Evolutionary conservation across 2,797 vertebrate species (phyloP).

Genomic region (Lacerta agilis): DNA sequence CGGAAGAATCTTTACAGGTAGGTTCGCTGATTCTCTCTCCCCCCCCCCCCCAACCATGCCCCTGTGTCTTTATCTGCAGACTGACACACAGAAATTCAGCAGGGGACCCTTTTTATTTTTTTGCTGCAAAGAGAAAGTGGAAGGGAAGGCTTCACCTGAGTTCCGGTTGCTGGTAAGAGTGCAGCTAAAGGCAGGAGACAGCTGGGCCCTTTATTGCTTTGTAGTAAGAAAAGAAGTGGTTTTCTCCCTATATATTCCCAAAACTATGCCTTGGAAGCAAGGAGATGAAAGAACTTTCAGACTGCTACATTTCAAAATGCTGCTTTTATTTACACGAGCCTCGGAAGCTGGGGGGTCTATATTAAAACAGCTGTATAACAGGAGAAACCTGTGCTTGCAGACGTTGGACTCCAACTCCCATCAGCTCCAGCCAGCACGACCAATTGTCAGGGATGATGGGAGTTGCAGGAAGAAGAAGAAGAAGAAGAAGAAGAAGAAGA

Average conservation of each 20-base stretch:
- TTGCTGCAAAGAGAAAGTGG: background rate
- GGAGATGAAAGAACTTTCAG: fast-evolving
- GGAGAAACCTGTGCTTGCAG: background rate
- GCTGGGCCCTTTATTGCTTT: too few species aligned
- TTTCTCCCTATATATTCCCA: background rate
- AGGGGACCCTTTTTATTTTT: background rate
- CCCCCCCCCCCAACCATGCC: background rate
- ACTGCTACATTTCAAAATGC: fast-evolving
- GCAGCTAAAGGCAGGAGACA: background rate
- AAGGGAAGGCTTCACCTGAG: background rate
- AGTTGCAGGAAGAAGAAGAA: too few species aligned
- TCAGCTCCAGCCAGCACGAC: too few species aligned
- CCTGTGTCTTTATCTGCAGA: background rate
- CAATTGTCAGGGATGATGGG: too few species aligned
- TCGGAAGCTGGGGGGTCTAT: fast-evolving
- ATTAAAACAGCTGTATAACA: background rate
- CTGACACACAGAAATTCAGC: background rate
- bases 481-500: too few species aligned
- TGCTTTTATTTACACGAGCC: background rate
- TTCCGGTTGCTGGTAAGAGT: too few species aligned
- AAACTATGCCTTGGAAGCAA: background rate
- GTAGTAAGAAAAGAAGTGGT: too few species aligned
- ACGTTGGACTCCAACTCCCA: too few species aligned
- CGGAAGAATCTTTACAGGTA: background rate
- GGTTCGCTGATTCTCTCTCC: background rate